Base-by-base conservation (phyloP, 2,797 vertebrate genomes). In the Protonibea diacanthus region DNA sequence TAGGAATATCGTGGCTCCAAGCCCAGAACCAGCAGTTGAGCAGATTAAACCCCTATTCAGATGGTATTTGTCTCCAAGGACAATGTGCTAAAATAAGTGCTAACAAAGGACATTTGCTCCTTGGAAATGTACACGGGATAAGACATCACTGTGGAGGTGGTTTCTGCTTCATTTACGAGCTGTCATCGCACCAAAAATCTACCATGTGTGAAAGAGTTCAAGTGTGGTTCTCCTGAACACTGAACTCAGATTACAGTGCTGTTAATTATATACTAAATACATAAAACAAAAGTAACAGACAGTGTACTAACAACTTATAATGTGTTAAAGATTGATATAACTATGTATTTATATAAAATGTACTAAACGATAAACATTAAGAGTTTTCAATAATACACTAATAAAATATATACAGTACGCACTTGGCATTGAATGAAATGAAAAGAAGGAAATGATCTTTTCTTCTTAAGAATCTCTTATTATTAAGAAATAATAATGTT, bases 41-140 rank as follows among this genome's bases (percentile, higher is more conserved):
- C 47, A 75, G 62, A 83, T 79, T 64, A 66, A 82, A 67, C 25
- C 63, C 56, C 4, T 18, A 42, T 71, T 78, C 76, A 56, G 51
- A 29, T 42, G 71, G 74, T 74, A 84, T 80, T 71, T 66, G 40
- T 81, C 71, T 81, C 53, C 53, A 62, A 53, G 33, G 73, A 85
- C 73, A 78, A 65, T 61, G 76, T 69, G 74, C 58, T 73, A 67
- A 86, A 78, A 76, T 47, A 64, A 47, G 51, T 49, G 59, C 60
- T 52, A 85, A 86, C 78, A 82, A 68, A 78, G 8, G 55, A 65
- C 72, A 87, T 76, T 66, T 80, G 82, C 76, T 72, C 49, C 69
- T 52, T 11, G 11, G 33, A 60, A 80, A 79, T 81, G 11, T 72
- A 79, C 45, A 67, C 23, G 18, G 45, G 25, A 48, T 45, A 40